These are phyloP conservation scores for Mayetiola destructor DNA, from an alignment of 2,888 invertebrate species.

Conservation along the genomic window DNA sequence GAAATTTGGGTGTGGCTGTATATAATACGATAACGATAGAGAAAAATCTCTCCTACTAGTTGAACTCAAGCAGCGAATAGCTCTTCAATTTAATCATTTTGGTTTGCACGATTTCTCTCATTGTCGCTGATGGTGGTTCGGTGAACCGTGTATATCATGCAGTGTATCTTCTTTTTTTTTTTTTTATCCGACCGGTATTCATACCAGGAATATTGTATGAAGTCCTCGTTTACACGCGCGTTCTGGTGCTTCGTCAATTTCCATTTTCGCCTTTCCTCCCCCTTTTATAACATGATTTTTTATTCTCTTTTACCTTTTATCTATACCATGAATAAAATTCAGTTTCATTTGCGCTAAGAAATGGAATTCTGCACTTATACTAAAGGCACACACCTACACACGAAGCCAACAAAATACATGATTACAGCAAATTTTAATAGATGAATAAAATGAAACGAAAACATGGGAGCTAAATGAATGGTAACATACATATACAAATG, in stretches of 20 bases:
- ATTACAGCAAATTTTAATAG: neutral
- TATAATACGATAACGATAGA: too few relatives aligned
- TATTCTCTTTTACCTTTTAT: slow-evolving; percentile 7
- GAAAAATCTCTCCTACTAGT: too few relatives aligned
- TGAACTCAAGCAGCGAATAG: too few relatives aligned
- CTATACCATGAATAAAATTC: slow-evolving; percentile 7
- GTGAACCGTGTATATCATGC: slow-evolving; percentile 1
- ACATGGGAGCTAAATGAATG: too few relatives aligned
- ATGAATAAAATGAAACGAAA: too few relatives aligned
- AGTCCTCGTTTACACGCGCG: slow-evolving; percentile 11
- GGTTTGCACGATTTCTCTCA: neutral
- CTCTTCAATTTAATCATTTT: too few relatives aligned
- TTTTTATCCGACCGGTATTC: neutral
- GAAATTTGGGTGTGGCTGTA: too few relatives aligned
- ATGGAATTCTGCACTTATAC: neutral
- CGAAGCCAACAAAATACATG: neutral
- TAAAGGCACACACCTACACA: neutral
- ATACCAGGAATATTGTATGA: neutral
- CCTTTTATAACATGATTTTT: slow-evolving; percentile 10
- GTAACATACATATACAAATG: neutral
- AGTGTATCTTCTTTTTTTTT: neutral
- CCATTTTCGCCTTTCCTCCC: slow-evolving; percentile 8
- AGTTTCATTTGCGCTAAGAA: slow-evolving; percentile 8
- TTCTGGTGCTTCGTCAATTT: neutral
- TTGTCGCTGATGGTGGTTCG: neutral